Base-by-base conservation (phyloP, 2,888 invertebrate genomes). In the Harpagoxenus sublaevis region DNA sequence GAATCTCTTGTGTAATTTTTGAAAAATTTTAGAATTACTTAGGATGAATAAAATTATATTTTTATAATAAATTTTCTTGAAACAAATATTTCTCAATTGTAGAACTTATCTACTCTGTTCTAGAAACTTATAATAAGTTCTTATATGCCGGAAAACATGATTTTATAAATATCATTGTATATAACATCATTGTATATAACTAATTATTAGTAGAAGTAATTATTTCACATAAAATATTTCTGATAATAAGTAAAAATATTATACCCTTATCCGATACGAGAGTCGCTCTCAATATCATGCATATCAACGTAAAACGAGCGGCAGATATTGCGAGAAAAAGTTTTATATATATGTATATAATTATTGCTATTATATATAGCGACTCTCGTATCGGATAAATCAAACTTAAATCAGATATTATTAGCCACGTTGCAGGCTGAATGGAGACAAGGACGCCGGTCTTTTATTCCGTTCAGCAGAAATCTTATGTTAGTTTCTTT, bases 321-420 rank as follows among this genome's bases (percentile, higher is more conserved):
- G 23, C 23, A 23, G 23, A 23, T 23, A 23, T 23, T 23, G 23
- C 23, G 23, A 23, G 23, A 23, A 23, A 23, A 23, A 23, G 23
- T 23, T 23, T 0, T 23, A 23, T 23, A 23, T 51, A 1, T 51
- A 1, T 51, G 9, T 42, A 10, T 68, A 28, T 45, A 18, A 31
- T 0, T 0, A 42, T 66, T 48, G 48, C 51, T 71, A 55, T 39
- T 23, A 39, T 23, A 23, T 23, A 55, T 3, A 53, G 39, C 23
- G 23, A 28, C 9, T 55, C 9, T 57, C 5, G 28, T 23, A 57
- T 55, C 15, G 15, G 39, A 73, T 15, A 39, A 73, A 28, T 39
- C 4, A 39, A 71, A 53, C 15, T 71, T 23, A 35, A 53, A 55
- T 73, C 39, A 39, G 15, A 42, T 51, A 48, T 66, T 48, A 66